Conservation (phyloP, 2,888 invertebrate species). For the Lycia hirtaria region DNA sequence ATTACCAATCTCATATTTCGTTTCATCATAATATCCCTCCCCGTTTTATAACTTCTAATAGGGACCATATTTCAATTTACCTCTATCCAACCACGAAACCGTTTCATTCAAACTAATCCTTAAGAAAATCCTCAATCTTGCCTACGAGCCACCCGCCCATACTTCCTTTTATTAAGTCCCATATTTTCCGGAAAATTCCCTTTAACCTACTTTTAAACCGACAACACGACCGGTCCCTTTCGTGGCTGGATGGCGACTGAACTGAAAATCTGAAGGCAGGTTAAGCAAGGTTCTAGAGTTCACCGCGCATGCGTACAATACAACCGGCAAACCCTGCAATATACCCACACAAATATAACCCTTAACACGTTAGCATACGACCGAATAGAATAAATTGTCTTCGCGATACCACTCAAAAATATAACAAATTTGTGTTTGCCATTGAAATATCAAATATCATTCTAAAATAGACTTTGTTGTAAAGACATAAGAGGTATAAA, state of each 20-base stretch:
- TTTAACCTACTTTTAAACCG: constrained; percentile 27
- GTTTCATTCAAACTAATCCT: constrained; percentile 23
- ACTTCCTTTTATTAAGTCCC: constrained; percentile 32
- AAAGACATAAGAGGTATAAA: neutral
- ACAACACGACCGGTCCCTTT: constrained; percentile 19
- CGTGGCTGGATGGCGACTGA: constrained; percentile 32
- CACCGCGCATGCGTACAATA: constrained; percentile 43
- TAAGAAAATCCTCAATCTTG: constrained; percentile 27
- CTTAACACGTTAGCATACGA: constrained; percentile 22
- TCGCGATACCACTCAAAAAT: neutral
- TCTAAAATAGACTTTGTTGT: constrained; percentile 27
- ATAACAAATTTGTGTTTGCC: constrained; percentile 6
- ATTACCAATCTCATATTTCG: neutral
- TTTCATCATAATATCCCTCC: constrained; percentile 1
- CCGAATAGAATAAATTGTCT: neutral
- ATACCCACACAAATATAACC: constrained; percentile 18
- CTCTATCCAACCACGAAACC: constrained; percentile 18
- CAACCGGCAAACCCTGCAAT: constrained; percentile 29
- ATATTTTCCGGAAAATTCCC: constrained; percentile 37
- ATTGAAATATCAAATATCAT: neutral
- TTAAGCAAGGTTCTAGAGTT: constrained; percentile 35
- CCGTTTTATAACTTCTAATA: constrained; percentile 19
- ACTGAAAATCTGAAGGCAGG: constrained; percentile 28
- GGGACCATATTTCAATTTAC: constrained; percentile 14
- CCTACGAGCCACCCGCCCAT: constrained; percentile 22